Evolutionary conservation across 1,140 invertebrate genomes (phyloP).

Genomic region (Drosophila lacertosa): DNA sequence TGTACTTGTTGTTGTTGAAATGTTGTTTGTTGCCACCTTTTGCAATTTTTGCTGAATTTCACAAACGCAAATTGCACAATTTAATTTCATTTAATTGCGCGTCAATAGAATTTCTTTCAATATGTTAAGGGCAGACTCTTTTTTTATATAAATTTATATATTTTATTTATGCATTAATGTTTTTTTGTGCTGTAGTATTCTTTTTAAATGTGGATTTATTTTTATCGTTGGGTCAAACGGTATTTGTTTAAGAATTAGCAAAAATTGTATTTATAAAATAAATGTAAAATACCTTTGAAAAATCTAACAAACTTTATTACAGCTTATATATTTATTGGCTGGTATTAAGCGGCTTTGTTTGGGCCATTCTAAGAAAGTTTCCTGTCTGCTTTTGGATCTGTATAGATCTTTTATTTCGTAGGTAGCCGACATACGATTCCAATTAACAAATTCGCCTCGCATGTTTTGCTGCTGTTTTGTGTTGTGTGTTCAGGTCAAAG

Average conservation of each 20-base stretch:
- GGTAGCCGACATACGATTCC: neutral
- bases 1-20: slow-evolving; percentile 27
- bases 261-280: neutral
- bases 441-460: slow-evolving; percentile 2
- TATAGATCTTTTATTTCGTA: neutral
- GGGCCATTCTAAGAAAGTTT: too few species aligned
- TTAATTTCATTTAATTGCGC: slow-evolving; percentile 73
- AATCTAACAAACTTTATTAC: too few species aligned
- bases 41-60: slow-evolving; percentile 23
- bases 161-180: slow-evolving; percentile 13
- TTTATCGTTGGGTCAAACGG: slow-evolving; percentile 25
- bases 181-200: slow-evolving; percentile 20
- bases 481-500: slow-evolving; percentile 51
- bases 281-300: too few species aligned
- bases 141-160: neutral
- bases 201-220: slow-evolving; percentile 43
- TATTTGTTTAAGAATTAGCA: neutral
- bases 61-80: slow-evolving; percentile 46
- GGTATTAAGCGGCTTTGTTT: too few species aligned
- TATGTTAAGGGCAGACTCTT: slow-evolving; percentile 40
- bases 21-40: slow-evolving; percentile 26
- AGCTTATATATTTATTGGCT: too few species aligned
- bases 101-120: slow-evolving; percentile 68
- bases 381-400: too few species aligned
- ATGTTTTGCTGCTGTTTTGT: slow-evolving; percentile 9